Conservation (phyloP, 2,888 invertebrate genomes). For the Cybosia mesomella region DNA sequence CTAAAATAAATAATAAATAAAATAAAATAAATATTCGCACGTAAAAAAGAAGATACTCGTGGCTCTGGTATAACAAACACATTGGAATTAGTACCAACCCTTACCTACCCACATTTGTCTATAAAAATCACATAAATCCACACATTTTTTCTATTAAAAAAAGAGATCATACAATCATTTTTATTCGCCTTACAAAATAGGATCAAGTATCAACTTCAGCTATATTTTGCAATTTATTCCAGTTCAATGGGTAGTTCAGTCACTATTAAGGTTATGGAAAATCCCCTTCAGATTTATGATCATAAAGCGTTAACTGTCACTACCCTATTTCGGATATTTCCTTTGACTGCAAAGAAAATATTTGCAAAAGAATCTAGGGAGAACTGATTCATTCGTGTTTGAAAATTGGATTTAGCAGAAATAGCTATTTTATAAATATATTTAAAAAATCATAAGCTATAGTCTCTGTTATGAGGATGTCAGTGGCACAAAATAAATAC, state of each 20-base stretch:
- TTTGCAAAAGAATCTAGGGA: conserved; percentile 10
- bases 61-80: too few relatives aligned
- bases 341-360: conserved; percentile 20
- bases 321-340: conserved; percentile 21
- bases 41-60: too few relatives aligned
- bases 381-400: conserved; percentile 10
- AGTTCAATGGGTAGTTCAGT: conserved; percentile 22
- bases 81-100: background rate
- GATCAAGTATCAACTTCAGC: conserved; percentile 2
- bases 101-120: background rate
- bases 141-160: conserved; percentile 9
- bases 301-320: conserved; percentile 19
- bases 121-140: background rate
- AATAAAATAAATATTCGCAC: too few relatives aligned
- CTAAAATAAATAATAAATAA: too few relatives aligned
- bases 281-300: conserved; percentile 24
- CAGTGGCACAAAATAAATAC: too few relatives aligned
- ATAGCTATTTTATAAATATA: background rate
- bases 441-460: background rate
- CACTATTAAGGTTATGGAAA: conserved; percentile 25
- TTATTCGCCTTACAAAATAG: conserved; percentile 18
- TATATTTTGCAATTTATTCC: conserved; percentile 22
- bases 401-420: conserved; percentile 15
- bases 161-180: conserved; percentile 13
- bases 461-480: background rate